Base-by-base conservation (phyloP, 2,113 vertebrate genomes). In the Donacobius atricapilla region DNA sequence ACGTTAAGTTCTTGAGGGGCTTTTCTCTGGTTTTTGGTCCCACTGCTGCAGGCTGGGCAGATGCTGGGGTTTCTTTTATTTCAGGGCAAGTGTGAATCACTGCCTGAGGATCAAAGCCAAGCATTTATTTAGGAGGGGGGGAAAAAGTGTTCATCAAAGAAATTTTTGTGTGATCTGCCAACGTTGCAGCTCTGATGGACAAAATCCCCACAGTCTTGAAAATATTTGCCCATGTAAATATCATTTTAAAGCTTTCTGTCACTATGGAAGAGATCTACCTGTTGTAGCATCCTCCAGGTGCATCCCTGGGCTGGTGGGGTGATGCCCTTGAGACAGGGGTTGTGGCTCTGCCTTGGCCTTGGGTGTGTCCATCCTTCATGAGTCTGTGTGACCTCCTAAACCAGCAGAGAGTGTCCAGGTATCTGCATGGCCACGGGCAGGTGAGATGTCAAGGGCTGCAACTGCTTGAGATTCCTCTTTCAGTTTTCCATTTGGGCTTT, bases 231-330 rank as follows among this genome's bases (percentile, higher is more conserved):
- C 2, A 1, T 63, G 51, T 40, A 76, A 45, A 61, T 56, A 13
- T 3, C 23, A 24, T 37, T 83, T 87, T 54, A 27, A 39, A 60
- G 14, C 25, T 47, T 66, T 28, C 21, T 40, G 21, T 60, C 31
- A 25, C n/a, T 28, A 4, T 4, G 7, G 48, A 58, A 51, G 25
- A 57, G 42, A 56, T n/a, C 17, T 42, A 10, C 22, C 40, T 47
- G 17, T 39, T 24, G 9, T 5, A 35, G 71, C 53, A 13, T 76
- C 76, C 51, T 39, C n/a, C n/a, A 10, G 33, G 6, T 23, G 21
- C 2, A 2, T n/a, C 7, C 1, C n/a, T 25, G 72, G 21, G 10
- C 50, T 7, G 11, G 17, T 15, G 13, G 13, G 13, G n/a, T 22
- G 45, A 37, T 11, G 15, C 28, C 19, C 28, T 44, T 30, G 3